Evolutionary conservation across 2,113 vertebrate genomes (phyloP).

Genomic region (Osmerus eperlanus): DNA sequence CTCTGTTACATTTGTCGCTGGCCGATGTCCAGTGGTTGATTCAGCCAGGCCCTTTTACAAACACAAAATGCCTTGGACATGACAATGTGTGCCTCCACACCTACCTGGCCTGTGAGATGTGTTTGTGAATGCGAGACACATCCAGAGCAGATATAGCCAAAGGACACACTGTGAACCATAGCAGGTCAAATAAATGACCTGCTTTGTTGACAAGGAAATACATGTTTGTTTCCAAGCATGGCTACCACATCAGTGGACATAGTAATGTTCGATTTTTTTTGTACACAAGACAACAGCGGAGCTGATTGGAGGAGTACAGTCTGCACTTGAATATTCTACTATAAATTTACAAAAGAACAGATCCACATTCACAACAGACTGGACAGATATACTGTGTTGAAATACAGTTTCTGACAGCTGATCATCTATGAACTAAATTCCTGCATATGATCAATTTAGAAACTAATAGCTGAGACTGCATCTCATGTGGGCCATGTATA

Average conservation of each 20-base stretch:
- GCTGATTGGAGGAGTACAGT: too few relatives aligned
- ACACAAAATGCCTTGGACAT: background rate
- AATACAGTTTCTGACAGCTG: too few relatives aligned
- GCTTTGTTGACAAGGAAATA: conserved; percentile 42
- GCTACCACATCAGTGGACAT: conserved; percentile 23
- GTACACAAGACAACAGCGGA: background rate
- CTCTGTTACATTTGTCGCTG: too few relatives aligned
- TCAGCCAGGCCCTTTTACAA: conserved; percentile 8
- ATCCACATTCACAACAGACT: too few relatives aligned
- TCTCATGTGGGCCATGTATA: too few relatives aligned
- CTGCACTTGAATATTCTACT: too few relatives aligned
- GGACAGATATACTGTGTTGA: too few relatives aligned
- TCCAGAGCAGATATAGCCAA: conserved; percentile 32
- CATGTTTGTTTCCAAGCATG: conserved; percentile 37
- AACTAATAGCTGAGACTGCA: too few relatives aligned
- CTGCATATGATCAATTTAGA: too few relatives aligned
- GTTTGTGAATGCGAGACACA: conserved; percentile 16
- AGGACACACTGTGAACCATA: conserved; percentile 41
- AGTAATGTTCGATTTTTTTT: background rate
- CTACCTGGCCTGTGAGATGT: conserved; percentile 12
- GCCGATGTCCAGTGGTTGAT: conserved; percentile 6
- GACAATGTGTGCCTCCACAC: background rate
- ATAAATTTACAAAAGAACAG: too few relatives aligned
- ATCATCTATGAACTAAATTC: too few relatives aligned
- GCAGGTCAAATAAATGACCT: conserved; percentile 37